Base-by-base conservation (phyloP, 2,888 invertebrate species). In the Iphiclides podalirius region DNA sequence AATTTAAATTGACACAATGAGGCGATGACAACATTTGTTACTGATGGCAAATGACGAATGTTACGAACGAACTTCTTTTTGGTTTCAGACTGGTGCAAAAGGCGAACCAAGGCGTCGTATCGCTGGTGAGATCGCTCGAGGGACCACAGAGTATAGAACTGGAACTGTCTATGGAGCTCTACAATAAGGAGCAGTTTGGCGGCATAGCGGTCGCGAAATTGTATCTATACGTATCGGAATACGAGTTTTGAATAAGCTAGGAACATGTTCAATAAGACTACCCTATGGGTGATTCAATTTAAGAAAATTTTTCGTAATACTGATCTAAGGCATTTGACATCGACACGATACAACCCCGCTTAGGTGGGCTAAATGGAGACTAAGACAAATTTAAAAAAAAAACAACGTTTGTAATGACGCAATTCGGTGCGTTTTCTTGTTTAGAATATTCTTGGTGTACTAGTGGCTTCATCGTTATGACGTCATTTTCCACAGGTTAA, bases 71-170 rank as follows among this genome's bases (percentile, higher is more conserved):
- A n/a, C n/a, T n/a, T n/a, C n/a, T n/a, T n/a, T n/a, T n/a, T n/a
- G n/a, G n/a, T n/a, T n/a, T n/a, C 68, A 92, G 92, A 56, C 79
- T 90, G 52, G 70, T 79, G 1, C 90, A 90, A 64, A 78, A 71
- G 2, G 89, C 90, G 8, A 92, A 94, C 57, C 93, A 94, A 71
- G 96, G 94, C 0, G 92, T 94, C 1, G 90, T 97, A n/a, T 91
- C 93, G 0, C 75, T 98, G 33, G 91, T 93, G 6, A 90, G 91
- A 49, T 90, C 94, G 0, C 90, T 98, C 1, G 90, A 92, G 55
- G 98, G 98, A 0, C 97, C 98, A 0, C 98, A 98, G 74, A 97
- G 97, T 66, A 93, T 98, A 58, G 95, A 97, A 64, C 79, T 98
- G 23, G 94, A 96, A 64, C 87, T 98, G 17, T 93, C 92, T 55